Conservation (phyloP, 2,113 vertebrate genomes). For the Quiscalus mexicanus region DNA sequence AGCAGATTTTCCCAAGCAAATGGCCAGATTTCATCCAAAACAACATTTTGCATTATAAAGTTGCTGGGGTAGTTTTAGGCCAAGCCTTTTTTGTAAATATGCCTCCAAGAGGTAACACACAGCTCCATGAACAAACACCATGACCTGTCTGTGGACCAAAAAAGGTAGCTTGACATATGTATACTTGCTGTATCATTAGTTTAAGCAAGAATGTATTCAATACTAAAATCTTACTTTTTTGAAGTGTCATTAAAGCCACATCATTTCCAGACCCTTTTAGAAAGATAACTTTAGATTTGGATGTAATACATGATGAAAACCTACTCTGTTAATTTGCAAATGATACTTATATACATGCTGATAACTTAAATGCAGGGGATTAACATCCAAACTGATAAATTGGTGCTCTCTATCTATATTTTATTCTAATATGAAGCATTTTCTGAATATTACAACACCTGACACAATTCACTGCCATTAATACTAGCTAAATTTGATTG, state of each 20-base stretch:
- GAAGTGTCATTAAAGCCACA: not conserved
- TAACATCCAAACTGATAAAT: not conserved
- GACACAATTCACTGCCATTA: not conserved
- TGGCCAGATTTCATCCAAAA: not conserved
- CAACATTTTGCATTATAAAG: not conserved
- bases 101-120: not conserved
- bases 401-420: not conserved
- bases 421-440: not conserved
- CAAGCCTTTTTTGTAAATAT: not conserved
- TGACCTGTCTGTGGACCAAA: not conserved
- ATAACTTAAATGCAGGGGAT: not conserved
- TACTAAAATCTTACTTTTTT: not conserved
- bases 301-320: not conserved
- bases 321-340: not conserved
- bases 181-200: not conserved
- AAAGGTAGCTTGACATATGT: not conserved
- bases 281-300: not conserved
- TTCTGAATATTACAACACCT: not conserved
- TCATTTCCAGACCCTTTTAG: not conserved
- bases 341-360: not conserved
- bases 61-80: not conserved
- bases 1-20: not conserved
- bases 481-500: not conserved
- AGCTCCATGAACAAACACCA: rapidly evolving
- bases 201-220: not conserved